phyloP scores from a whole-genome alignment of 2,888 invertebrate species.

The Himalopsyche anomala region DNA sequence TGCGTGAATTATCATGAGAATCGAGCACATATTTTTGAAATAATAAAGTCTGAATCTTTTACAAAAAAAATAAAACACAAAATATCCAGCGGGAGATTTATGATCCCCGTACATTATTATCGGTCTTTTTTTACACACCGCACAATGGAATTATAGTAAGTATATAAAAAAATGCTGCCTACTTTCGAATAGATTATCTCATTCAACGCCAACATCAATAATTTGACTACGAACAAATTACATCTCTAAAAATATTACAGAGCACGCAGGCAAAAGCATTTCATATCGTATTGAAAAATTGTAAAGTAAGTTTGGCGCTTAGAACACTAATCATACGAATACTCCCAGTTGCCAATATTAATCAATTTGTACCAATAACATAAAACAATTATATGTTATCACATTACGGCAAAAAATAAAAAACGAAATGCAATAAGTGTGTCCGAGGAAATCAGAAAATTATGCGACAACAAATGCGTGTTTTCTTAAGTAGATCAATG shows the following conservation, averaged over 20 bases:
- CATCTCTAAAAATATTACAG: not conserved
- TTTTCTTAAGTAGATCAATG: no score
- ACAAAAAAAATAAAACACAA: not conserved
- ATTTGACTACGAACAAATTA: not conserved
- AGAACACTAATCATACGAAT: no score
- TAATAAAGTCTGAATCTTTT: not conserved
- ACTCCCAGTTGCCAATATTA: no score
- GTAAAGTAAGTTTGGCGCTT: no score
- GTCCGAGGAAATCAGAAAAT: no score
- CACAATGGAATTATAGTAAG: not conserved
- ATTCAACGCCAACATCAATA: not conserved
- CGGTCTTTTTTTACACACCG: not conserved
- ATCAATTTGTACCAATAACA: no score
- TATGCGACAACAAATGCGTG: no score
- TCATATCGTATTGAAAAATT: no score
- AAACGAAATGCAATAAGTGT: no score
- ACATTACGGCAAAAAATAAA: no score
- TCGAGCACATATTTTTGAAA: slow-evolving; percentile 1
- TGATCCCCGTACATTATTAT: not conserved
- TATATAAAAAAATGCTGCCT: not conserved
- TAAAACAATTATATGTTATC: no score
- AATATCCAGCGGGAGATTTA: not conserved
- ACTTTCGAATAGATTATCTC: not conserved
- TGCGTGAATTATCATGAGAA: slow-evolving; percentile 17
- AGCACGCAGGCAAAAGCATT: no score